Evolutionary conservation across 2,797 vertebrate species (phyloP).

Genomic region (Gymnocypris eckloni): DNA sequence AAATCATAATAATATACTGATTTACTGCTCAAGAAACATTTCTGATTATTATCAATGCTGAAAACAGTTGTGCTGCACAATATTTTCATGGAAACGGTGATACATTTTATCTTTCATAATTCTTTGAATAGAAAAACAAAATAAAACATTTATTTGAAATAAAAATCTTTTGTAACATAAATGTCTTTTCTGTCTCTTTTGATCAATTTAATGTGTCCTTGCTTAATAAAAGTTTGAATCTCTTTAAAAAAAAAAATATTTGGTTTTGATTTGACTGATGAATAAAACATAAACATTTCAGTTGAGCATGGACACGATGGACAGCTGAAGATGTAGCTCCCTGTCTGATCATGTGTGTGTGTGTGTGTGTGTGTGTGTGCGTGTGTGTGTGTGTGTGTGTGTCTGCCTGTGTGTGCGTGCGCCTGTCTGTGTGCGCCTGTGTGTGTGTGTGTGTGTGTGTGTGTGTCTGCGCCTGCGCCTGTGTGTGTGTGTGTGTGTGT

Average conservation of each 20-base stretch:
- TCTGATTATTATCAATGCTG: not conserved
- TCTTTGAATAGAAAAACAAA: not conserved
- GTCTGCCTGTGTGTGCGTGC: too few species aligned
- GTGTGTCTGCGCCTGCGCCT: too few species aligned
- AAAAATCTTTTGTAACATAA: too few species aligned
- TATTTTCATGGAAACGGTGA: not conserved
- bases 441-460: too few species aligned
- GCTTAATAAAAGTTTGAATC: too few species aligned
- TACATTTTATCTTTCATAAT: not conserved
- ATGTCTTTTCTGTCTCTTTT: too few species aligned
- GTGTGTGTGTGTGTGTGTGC: too few species aligned
- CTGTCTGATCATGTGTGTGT: not conserved
- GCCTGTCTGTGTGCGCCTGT: rapidly evolving
- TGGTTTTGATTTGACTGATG: not conserved
- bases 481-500: too few species aligned
- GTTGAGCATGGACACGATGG: too few species aligned
- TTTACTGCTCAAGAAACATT: not conserved
- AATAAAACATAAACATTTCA: not conserved
- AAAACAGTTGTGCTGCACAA: not conserved
- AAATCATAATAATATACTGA: not conserved
- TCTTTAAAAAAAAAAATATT: too few species aligned
- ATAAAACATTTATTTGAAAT: too few species aligned
- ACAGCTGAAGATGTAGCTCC: not conserved
- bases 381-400: too few species aligned
- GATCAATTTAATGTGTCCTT: not conserved